Percentiles rank a stretch among this genome's conserved stretches.
These are phyloP conservation scores for Megaustenia siamemsis DNA, from an alignment of 2,888 invertebrate species.

Conservation along the genomic window DNA sequence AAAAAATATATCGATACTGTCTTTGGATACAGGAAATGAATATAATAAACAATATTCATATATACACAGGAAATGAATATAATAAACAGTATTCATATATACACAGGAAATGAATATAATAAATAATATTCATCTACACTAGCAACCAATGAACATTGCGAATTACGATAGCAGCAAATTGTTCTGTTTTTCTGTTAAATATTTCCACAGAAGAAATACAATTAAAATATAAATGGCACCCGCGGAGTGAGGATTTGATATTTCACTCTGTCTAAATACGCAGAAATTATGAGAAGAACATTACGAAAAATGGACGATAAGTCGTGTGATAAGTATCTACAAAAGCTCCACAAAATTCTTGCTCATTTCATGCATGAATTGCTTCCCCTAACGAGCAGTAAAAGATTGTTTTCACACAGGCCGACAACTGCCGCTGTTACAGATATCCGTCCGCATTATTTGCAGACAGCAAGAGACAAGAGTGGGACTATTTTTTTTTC, in stretches of 20 bases:
- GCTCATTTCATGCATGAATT: constrained; percentile 16
- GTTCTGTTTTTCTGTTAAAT: no score
- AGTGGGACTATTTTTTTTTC: not conserved
- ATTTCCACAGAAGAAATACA: no score
- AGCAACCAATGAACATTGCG: no score
- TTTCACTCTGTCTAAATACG: not conserved
- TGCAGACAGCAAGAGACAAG: not conserved
- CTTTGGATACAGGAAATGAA: no score
- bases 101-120: no score
- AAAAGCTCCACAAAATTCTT: constrained; percentile 21
- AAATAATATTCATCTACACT: no score
- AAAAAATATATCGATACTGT: no score
- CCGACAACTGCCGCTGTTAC: constrained; percentile 9
- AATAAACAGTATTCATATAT: no score
- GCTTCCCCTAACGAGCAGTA: constrained; percentile 16
- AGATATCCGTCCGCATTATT: not conserved
- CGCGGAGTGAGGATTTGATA: no score
- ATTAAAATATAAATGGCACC: not conserved
- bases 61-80: no score
- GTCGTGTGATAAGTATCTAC: constrained; percentile 33
- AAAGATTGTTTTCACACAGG: constrained; percentile 16
- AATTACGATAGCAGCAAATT: no score
- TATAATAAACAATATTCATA: no score
- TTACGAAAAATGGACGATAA: constrained; percentile 5
- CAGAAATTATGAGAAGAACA: not conserved